These are phyloP conservation scores for Laothoe populi DNA, from an alignment of 2,888 invertebrate species.

Conservation along the genomic window DNA sequence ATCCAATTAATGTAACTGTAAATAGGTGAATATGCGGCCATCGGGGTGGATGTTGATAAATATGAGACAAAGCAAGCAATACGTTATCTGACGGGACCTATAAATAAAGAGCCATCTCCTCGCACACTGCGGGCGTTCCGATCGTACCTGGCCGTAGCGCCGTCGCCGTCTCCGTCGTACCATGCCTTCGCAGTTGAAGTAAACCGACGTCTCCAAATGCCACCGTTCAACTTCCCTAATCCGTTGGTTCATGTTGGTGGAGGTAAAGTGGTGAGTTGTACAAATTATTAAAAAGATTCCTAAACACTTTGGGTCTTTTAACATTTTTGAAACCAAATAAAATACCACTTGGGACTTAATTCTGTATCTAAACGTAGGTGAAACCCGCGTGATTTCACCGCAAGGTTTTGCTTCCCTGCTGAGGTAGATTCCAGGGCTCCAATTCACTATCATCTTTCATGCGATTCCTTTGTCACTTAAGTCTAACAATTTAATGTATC, in stretches of 20 bases:
- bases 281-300: not conserved
- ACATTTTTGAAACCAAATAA: not conserved
- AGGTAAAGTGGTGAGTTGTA: conserved; percentile 87
- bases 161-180: conserved; percentile 90
- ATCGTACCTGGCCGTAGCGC: conserved; percentile 93
- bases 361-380: no score
- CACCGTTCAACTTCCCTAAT: conserved; percentile 95
- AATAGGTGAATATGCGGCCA: conserved; percentile 95
- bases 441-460: no score
- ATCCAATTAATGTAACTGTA: no score
- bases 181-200: conserved; percentile 90
- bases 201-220: conserved; percentile 92
- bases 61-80: conserved; percentile 91
- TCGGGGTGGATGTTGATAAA: conserved; percentile 95
- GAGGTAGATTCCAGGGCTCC: no score
- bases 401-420: no score
- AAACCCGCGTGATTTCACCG: no score
- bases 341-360: no score
- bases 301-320: not conserved
- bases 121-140: conserved; percentile 89
- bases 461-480: no score
- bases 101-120: conserved; percentile 86
- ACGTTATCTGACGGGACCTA: conserved; percentile 91
- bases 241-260: conserved; percentile 90
- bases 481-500: no score